These are phyloP conservation scores for Lathronympha strigana DNA, from an alignment of 2,888 invertebrate species.

Conservation along the genomic window DNA sequence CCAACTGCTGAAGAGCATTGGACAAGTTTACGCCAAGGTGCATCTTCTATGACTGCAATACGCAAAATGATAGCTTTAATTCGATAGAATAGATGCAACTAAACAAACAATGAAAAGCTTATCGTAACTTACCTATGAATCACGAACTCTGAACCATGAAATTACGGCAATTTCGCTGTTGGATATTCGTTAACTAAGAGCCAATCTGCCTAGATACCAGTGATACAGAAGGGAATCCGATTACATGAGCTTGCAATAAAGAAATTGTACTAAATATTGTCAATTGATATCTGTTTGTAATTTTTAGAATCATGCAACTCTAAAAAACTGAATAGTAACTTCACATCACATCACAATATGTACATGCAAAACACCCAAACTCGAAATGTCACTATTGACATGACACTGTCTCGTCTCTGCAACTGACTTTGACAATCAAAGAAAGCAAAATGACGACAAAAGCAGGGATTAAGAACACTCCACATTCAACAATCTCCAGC, in stretches of 20 bases:
- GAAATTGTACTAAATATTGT: not conserved
- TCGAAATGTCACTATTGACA: too few species aligned
- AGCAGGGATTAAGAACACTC: too few species aligned
- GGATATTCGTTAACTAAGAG: not conserved
- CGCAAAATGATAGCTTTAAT: not conserved
- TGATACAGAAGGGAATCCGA: not conserved
- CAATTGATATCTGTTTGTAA: not conserved
- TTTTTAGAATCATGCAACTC: too few species aligned
- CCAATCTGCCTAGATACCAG: not conserved
- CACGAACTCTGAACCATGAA: constrained; percentile 1
- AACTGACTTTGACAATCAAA: too few species aligned
- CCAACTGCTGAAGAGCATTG: constrained; percentile 94
- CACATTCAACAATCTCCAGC: too few species aligned
- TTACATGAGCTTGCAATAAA: not conserved
- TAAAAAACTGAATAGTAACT: too few species aligned
- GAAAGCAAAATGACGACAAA: too few species aligned
- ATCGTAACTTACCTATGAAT: constrained; percentile 11
- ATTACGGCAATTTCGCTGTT: not conserved
- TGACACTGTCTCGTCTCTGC: too few species aligned
- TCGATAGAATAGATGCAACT: not conserved
- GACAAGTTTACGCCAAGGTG: constrained; percentile 90
- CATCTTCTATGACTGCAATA: constrained; percentile 65
- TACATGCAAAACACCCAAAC: too few species aligned
- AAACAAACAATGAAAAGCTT: not conserved
- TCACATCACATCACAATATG: too few species aligned